Evolutionary conservation across 2,113 vertebrate species (phyloP).

Genomic region (Scomber scombrus): DNA sequence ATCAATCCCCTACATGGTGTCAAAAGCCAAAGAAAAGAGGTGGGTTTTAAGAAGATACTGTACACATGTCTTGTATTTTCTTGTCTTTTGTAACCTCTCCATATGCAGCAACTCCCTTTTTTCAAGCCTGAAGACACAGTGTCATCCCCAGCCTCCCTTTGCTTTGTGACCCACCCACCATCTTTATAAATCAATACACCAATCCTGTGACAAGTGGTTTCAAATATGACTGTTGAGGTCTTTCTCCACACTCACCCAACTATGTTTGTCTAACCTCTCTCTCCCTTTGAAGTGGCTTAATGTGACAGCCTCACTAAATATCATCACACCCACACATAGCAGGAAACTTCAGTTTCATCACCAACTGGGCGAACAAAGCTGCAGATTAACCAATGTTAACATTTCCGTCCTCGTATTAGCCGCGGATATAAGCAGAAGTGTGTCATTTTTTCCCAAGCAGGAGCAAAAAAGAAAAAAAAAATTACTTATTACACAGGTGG

Average conservation of each 20-base stretch:
- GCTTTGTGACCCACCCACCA: slow-evolving; percentile 33
- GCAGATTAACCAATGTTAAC: too few species aligned
- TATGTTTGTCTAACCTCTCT: background rate
- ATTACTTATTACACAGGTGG: too few species aligned
- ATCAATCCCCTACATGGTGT: too few species aligned
- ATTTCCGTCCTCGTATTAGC: background rate
- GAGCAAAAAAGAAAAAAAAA: background rate
- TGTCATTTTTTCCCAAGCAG: background rate
- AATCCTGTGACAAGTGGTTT: slow-evolving; percentile 12
- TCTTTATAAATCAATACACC: background rate
- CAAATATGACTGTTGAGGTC: background rate
- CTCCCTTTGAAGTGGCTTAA: background rate
- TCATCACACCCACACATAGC: background rate
- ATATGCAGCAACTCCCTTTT: background rate
- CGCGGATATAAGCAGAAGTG: background rate
- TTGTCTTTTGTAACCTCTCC: background rate
- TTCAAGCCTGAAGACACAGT: background rate
- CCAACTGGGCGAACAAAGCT: background rate
- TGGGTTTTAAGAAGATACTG: too few species aligned
- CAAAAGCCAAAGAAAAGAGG: too few species aligned
- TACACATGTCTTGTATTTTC: background rate
- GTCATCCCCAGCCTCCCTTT: background rate
- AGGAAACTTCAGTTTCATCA: background rate
- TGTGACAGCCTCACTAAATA: background rate
- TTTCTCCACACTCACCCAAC: background rate